These are phyloP conservation scores for Neuroscelio doddi DNA, from an alignment of 2,888 invertebrate species.

Conservation along the genomic window DNA sequence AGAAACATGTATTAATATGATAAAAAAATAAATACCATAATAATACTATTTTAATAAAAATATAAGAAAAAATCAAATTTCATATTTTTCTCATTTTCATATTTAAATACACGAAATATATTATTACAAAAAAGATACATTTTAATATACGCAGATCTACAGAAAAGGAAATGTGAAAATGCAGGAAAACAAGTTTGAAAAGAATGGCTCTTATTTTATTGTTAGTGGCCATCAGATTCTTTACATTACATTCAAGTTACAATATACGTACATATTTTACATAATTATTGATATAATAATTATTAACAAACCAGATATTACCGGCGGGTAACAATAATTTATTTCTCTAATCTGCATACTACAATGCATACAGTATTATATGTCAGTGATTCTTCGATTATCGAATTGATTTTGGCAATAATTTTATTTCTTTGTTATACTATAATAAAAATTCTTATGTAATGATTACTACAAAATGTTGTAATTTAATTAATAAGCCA, in stretches of 20 bases:
- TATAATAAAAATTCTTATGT: constrained; percentile 1
- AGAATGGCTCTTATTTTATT: constrained; percentile 69
- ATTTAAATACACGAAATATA: no score
- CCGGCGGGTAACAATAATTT: constrained; percentile 64
- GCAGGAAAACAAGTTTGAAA: constrained; percentile 57
- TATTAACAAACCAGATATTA: constrained; percentile 68
- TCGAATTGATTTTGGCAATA: constrained; percentile 14
- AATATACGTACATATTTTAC: constrained; percentile 71
- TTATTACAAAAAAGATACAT: no score
- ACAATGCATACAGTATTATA: constrained; percentile 28
- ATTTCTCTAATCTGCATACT: constrained; percentile 41
- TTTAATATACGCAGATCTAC: no score
- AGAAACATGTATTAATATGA: no score
- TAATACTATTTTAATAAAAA: no score
- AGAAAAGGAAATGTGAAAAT: constrained; percentile 6
- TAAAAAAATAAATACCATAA: no score
- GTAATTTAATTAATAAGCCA: no score
- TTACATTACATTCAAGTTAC: constrained; percentile 67
- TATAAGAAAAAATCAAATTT: no score
- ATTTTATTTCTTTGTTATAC: constrained; percentile 1
- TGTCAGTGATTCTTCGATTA: background rate
- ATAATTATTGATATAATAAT: constrained; percentile 66
- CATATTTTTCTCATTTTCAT: no score
- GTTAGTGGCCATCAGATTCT: constrained; percentile 63
- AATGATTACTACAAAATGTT: no score